Evolutionary conservation across 2,888 invertebrate genomes (phyloP).

Genomic region (Pandemis corylana): DNA sequence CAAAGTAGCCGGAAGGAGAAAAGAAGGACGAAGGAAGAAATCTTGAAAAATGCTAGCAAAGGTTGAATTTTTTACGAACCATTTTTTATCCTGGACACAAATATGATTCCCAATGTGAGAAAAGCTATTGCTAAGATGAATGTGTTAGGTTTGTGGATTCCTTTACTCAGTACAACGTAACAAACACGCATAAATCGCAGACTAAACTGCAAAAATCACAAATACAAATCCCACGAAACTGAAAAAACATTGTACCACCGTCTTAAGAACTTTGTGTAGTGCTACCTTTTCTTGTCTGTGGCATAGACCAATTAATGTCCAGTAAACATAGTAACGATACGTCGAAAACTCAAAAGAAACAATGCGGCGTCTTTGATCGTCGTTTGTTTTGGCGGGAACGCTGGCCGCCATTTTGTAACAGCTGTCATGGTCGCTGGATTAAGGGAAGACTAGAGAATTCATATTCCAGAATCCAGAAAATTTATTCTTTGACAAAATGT

Average conservation of each 20-base stretch:
- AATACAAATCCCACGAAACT: background rate
- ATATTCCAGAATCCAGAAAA: too few species aligned
- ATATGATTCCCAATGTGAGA: background rate
- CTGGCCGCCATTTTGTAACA: slow-evolving; percentile 36
- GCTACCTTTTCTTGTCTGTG: background rate
- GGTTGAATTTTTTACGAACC: too few species aligned
- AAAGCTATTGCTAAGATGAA: background rate
- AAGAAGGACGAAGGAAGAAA: too few species aligned
- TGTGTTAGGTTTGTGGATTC: background rate
- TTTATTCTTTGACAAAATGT: too few species aligned
- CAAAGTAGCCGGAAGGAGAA: too few species aligned
- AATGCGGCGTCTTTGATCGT: slow-evolving; percentile 62
- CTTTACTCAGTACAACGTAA: background rate
- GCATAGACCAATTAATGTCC: slow-evolving; percentile 5
- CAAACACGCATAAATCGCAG: background rate
- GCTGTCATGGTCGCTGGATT: background rate
- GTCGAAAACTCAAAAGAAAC: slow-evolving; percentile 57
- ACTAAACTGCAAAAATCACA: background rate
- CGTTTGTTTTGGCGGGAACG: slow-evolving; percentile 64
- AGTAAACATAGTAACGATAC: slow-evolving; percentile 16
- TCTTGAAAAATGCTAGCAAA: too few species aligned
- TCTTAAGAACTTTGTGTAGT: background rate
- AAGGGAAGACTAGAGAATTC: background rate
- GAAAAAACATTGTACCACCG: background rate
- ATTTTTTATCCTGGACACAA: too few species aligned